Evolutionary conservation across 1,140 invertebrate species (phyloP), one percentile per base, ranked within the genome.

Genomic region (Micrasema minimum): DNA sequence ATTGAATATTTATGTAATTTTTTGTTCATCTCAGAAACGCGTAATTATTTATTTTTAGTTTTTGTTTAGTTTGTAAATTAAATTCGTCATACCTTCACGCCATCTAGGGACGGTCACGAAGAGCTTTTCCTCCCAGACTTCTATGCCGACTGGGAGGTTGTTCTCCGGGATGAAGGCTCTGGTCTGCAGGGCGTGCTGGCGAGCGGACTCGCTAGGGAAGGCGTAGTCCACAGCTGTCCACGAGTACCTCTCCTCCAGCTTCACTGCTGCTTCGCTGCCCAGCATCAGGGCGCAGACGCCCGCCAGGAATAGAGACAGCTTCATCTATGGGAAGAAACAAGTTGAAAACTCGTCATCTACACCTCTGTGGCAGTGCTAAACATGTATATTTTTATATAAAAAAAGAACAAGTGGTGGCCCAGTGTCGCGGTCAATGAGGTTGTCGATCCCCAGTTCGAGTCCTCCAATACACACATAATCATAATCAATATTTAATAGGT

Each of bases 31-130:
- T n/a, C n/a, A n/a, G n/a, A n/a, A n/a, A n/a, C n/a, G n/a, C n/a
- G n/a, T n/a, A n/a, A n/a, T n/a, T n/a, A n/a, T n/a, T n/a, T n/a
- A n/a, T n/a, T n/a, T n/a, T n/a, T n/a, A n/a, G n/a, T n/a, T n/a
- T n/a, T n/a, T n/a, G n/a, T n/a, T n/a, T n/a, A n/a, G n/a, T n/a
- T n/a, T n/a, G n/a, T n/a, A n/a, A n/a, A n/a, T n/a, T n/a, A n/a
- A n/a, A n/a, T n/a, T n/a, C n/a, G n/a, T n/a, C n/a, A 82, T 75
- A 88, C 87, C 88, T 77, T 87, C 81, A 45, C 85, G 85, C 92
- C 92, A 93, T 75, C 92, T 87, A 0, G 92, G 92, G 1, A 94
- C 90, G 20, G 88, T 88, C 26, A 94, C 87, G 77, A 93, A 94
- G 0, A 93, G 81, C 70, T 92, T 92, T 74, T 93, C 90, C 37